Base-by-base conservation (phyloP, 23 tunicate genomes). In the Aplidium turbinatum region DNA sequence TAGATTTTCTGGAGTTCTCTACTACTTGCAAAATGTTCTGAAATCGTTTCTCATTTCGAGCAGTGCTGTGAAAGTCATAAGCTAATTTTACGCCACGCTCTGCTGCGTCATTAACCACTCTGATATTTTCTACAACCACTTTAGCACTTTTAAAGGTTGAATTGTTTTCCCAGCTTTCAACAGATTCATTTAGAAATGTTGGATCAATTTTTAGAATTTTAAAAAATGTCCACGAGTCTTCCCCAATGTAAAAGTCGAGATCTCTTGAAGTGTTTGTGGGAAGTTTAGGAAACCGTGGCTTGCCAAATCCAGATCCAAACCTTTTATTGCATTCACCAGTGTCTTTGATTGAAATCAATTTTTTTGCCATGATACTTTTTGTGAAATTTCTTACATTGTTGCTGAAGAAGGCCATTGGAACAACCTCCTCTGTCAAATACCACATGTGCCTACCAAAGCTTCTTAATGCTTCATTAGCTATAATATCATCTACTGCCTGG, bases 191-290 rank as follows among this genome's bases (percentile, higher is more conserved):
- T 42, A 42, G 48, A 42, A 42, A 9, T 42, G 48, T 42, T 42
- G 48, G 13, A 13, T 42, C 48, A 42, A 42, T 13, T 42, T 42
- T 42, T 42, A 42, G 48, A 42, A 42, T 42, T 42, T 42, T 13
- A 42, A 42, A 42, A 42, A 42, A 42, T 42, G 48, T 9, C 48
- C 48, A 13, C 48, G 48, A 42, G 48, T 42, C 48, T 42, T 42
- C 48, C 13, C 48, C 48, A 42, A 42, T 42, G 48, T 42, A 42
- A 9, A 42, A 42, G 9, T 42, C 48, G 9, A 42, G 48, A 42
- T 42, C 9, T 9, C 13, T 42, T 42, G 48, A 13, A 42, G 13
- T n/a, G n/a, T n/a, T n/a, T n/a, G n/a, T n/a, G n/a, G n/a, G n/a
- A n/a, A n/a, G n/a, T n/a, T n/a, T n/a, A n/a, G n/a, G n/a, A n/a